These are phyloP conservation scores for Phalanger gymnotis DNA, from an alignment of 2,797 vertebrate species.

Conservation along the genomic window DNA sequence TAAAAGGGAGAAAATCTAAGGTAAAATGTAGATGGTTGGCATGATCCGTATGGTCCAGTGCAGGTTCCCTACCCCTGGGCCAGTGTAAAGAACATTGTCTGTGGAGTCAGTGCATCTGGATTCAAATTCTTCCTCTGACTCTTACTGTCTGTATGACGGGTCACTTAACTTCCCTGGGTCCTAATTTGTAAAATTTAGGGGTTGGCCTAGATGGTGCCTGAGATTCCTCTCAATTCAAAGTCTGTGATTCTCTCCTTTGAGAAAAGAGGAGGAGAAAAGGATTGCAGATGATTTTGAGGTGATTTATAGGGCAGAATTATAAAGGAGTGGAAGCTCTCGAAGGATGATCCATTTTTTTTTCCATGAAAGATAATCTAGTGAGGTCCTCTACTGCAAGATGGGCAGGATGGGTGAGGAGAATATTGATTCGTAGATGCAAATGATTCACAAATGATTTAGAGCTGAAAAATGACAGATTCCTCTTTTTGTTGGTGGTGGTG, in stretches of 20 bases:
- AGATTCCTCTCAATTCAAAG: neutral
- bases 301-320: neutral
- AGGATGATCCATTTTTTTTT: neutral
- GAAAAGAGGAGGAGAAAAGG: neutral
- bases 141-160: neutral
- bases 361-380: neutral
- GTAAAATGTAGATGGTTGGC: neutral
- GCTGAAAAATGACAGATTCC: accelerated
- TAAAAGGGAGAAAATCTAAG: neutral
- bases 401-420: neutral
- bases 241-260: neutral
- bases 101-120: neutral
- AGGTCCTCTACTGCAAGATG: neutral
- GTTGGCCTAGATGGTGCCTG: neutral
- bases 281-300: neutral
- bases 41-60: neutral
- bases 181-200: neutral
- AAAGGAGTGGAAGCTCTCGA: neutral
- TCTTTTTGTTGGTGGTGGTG: neutral
- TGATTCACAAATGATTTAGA: too few relatives aligned
- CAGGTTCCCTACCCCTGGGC: too few relatives aligned
- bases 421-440: neutral
- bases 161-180: neutral
- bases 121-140: neutral
- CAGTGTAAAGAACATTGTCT: neutral